Evolutionary conservation across 2,888 invertebrate species (phyloP).

Genomic region (Rotaria sp.): DNA sequence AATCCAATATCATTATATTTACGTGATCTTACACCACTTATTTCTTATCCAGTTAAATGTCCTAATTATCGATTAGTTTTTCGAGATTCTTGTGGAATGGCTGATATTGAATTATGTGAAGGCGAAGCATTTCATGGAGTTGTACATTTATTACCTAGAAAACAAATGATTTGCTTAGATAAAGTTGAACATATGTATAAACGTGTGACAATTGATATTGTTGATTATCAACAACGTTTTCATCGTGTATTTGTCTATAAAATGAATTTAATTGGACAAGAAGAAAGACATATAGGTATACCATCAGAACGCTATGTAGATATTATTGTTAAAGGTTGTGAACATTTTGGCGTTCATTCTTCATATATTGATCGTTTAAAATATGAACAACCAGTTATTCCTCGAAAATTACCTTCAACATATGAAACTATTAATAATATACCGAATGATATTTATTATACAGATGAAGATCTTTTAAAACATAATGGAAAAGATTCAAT

Average conservation of each 20-base stretch:
- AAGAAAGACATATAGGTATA: neutral
- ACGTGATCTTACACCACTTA: neutral
- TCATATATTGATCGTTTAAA: conserved; percentile 17
- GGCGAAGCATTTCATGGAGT: neutral
- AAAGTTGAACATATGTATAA: neutral
- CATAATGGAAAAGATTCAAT: neutral
- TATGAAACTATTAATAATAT: neutral
- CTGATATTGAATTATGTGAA: neutral
- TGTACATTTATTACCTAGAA: neutral
- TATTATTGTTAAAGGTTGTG: conserved; percentile 29
- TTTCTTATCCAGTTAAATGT: neutral
- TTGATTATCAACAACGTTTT: neutral
- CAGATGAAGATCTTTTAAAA: neutral
- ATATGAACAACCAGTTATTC: neutral
- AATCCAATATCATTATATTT: conserved; percentile 19
- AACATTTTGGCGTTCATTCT: neutral
- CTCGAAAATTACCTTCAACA: neutral
- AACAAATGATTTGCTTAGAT: neutral
- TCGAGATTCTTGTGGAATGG: neutral
- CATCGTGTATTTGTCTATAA: neutral
- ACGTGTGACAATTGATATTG: neutral
- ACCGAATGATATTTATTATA: neutral
- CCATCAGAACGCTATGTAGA: conserved; percentile 18
- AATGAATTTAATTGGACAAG: neutral
- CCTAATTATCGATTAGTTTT: neutral